These are phyloP conservation scores for Mobula birostris DNA, from an alignment of 2,113 vertebrate genomes.

Conservation along the genomic window DNA sequence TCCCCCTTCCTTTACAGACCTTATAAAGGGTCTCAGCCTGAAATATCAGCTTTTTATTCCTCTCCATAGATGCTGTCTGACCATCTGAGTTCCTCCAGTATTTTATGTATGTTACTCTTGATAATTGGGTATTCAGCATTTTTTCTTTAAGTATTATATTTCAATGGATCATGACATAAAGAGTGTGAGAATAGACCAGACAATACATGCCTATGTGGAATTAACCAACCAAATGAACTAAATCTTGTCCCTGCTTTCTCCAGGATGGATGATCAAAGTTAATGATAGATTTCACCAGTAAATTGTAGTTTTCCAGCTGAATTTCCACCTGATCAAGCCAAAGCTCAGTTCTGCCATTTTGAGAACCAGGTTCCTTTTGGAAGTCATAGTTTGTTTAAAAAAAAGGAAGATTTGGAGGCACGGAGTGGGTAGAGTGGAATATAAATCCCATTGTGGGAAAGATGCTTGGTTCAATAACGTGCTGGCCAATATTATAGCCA, in stretches of 20 bases:
- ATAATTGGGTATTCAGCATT: neutral
- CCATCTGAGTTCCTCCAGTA: no score
- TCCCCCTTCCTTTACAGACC: no score
- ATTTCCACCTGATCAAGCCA: neutral
- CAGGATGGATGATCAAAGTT: neutral
- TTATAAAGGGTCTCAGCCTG: no score
- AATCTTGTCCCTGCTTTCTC: neutral
- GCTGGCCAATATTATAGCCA: neutral
- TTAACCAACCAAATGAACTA: neutral
- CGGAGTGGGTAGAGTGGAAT: neutral
- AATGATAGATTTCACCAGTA: neutral
- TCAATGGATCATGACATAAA: neutral
- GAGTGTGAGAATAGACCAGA: neutral
- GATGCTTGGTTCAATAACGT: neutral
- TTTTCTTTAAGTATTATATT: no score
- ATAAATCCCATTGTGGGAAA: neutral
- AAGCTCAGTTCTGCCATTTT: neutral
- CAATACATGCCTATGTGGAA: neutral
- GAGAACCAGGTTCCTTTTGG: neutral
- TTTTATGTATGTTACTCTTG: neutral
- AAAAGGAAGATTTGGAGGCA: neutral
- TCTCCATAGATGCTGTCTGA: no score
- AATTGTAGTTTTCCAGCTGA: neutral
- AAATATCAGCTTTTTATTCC: no score
- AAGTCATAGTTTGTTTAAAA: neutral